Conservation (phyloP, 2,888 invertebrate species). For the Pseudeuparius sepicola region DNA sequence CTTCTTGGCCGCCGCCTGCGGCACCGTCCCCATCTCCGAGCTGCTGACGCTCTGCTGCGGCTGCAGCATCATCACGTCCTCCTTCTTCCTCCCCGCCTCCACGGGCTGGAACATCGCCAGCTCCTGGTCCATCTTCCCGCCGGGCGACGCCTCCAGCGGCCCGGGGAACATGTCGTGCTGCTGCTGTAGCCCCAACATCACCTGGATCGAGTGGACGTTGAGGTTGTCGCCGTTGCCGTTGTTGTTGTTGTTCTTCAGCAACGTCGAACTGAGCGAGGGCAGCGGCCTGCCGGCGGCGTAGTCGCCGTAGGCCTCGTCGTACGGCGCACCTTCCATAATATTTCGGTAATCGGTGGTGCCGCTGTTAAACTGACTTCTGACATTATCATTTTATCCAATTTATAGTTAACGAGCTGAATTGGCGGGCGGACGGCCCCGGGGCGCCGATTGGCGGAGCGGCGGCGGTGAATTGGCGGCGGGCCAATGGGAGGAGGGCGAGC, state of each 20-base stretch:
- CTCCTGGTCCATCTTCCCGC: slow-evolving; percentile 39
- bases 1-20: slow-evolving; percentile 44
- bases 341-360: too few relatives aligned
- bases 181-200: slow-evolving; percentile 54
- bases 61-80: slow-evolving; percentile 39
- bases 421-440: slow-evolving; percentile 23
- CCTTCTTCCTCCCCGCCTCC: slow-evolving; percentile 34
- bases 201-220: slow-evolving; percentile 55
- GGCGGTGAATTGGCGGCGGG: slow-evolving; percentile 9
- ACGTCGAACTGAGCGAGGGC: slow-evolving; percentile 36
- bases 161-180: slow-evolving; percentile 39
- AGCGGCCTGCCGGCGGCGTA: slow-evolving; percentile 56
- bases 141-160: slow-evolving; percentile 38
- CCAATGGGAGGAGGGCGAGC: too few relatives aligned
- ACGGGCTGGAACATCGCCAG: slow-evolving; percentile 17
- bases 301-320: slow-evolving; percentile 72
- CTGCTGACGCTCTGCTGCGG: slow-evolving; percentile 35
- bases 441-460: slow-evolving; percentile 8
- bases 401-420: slow-evolving; percentile 42
- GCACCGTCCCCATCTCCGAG: slow-evolving; percentile 32
- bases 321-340: slow-evolving; percentile 57
- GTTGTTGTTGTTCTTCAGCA: slow-evolving; percentile 32
- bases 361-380: slow-evolving; percentile 37
- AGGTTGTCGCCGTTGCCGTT: slow-evolving; percentile 34
- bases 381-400: slow-evolving; percentile 42